Conservation (phyloP, 2,888 invertebrate species). For the Drosophila crucigera region DNA sequence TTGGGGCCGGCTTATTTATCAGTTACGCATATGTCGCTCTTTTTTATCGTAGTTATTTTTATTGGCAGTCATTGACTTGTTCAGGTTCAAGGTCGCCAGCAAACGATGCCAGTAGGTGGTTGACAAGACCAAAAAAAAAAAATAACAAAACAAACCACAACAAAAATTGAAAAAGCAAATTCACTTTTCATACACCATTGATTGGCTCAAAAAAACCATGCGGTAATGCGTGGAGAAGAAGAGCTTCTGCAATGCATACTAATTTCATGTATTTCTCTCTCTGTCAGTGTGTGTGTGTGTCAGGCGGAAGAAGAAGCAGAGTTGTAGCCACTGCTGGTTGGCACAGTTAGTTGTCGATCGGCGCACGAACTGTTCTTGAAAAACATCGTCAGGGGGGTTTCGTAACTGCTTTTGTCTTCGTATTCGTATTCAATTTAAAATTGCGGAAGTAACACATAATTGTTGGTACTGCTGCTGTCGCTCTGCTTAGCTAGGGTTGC, state of each 20-base stretch:
- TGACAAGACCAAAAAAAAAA: conserved; percentile 1
- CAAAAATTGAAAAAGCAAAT: conserved; percentile 60
- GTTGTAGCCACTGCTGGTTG: conserved; percentile 15
- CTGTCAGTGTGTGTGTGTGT: conserved; percentile 5
- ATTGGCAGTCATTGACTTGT: conserved; percentile 70
- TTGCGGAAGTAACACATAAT: conserved; percentile 64
- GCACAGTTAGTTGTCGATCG: conserved; percentile 61
- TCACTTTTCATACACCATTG: conserved; percentile 67
- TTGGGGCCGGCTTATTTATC: conserved; percentile 15
- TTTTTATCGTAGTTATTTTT: conserved; percentile 30
- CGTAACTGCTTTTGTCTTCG: conserved; percentile 21
- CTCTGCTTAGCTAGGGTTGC: conserved; percentile 32
- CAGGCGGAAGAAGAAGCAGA: conserved; percentile 56
- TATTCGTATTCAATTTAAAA: conserved; percentile 63
- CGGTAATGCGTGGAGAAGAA: conserved; percentile 35
- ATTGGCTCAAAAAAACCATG: conserved; percentile 29
- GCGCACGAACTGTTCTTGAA: conserved; percentile 68
- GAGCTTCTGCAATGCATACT: conserved; percentile 65
- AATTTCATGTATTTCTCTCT: conserved; percentile 40
- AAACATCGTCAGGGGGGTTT: conserved; percentile 46
- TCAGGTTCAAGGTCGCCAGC: conserved; percentile 74
- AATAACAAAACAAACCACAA: conserved; percentile 47
- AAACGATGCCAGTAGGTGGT: conserved; percentile 56
- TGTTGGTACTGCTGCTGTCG: neutral
- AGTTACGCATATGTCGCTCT: conserved; percentile 20